Evolutionary conservation across 2,797 vertebrate genomes (phyloP), one percentile per base, ranked within the genome.

Genomic region (Synanceia verrucosa): DNA sequence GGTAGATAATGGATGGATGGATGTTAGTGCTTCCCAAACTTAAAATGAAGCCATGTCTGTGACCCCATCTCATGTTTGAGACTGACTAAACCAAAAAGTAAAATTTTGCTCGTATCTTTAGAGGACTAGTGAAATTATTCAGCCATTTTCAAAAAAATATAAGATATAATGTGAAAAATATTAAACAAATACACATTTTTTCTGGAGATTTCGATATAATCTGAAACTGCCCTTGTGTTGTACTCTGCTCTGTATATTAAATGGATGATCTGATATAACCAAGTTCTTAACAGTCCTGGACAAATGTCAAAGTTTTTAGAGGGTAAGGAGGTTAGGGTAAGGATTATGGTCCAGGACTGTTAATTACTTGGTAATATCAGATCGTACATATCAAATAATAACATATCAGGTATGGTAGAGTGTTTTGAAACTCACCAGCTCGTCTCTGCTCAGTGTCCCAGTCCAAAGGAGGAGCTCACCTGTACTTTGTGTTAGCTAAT

Each of bases 401-500:
- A 4, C 0, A 6, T 2, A 29, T 6, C n/a, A 3, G 36, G 4
- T 31, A 33, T 11, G 14, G 9, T 3, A 9, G 14, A 34, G 9
- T 41, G 9, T 55, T 65, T 44, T 47, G 13, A 66, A 81, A 80
- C 94, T 94, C 85, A 95, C 94, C 91, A 82, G 82, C 70, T 90
- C 31, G 59, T 83, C 73, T 89, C 57, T 70, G 76, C 69, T 89
- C 63, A 6, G 70, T 18, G 70, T 86, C 73, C 75, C 62, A 47
- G 70, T 68, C 70, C 70, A 84, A 75, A 84, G 79, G 66, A 86
- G 72, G 66, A 79, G 76, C 26, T 79, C 88, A 71, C 53, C 83
- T 89, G 84, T 78, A 55, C 55, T 41, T 65, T 44, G 48, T 83
- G 81, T 90, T 90, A 83, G 90, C 91, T 91, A 88, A 39, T 33